These are phyloP conservation scores for Osmerus mordax DNA, from an alignment of 2,113 vertebrate species.

Conservation along the genomic window DNA sequence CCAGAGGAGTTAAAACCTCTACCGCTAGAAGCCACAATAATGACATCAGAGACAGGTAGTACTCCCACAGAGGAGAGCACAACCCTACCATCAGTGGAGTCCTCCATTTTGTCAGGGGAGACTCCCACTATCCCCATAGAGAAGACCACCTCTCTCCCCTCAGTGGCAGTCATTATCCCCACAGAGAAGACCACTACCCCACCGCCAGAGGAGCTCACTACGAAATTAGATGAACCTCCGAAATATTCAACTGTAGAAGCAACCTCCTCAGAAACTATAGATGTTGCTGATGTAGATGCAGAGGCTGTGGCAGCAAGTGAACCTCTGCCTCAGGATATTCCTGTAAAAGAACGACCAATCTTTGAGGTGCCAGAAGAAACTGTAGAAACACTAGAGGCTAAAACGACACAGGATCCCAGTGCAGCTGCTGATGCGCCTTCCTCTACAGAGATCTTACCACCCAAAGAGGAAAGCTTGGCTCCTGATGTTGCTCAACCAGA, in stretches of 20 bases:
- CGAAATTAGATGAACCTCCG: slow-evolving; percentile 19
- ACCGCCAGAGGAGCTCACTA: background rate
- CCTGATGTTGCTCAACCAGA: slow-evolving; percentile 29
- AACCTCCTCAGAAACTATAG: background rate
- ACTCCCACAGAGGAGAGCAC: too few species aligned
- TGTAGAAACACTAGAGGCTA: slow-evolving; percentile 2
- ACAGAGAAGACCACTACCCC: slow-evolving; percentile 11
- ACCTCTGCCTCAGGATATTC: slow-evolving; percentile 1
- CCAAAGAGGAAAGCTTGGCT: slow-evolving; percentile 24
- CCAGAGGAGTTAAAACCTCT: background rate
- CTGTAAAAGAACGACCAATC: slow-evolving; percentile 3
- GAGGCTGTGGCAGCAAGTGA: slow-evolving; percentile 2
- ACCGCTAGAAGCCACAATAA: too few species aligned
- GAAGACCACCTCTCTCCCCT: too few species aligned
- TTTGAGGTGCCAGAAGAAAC: slow-evolving; percentile 24
- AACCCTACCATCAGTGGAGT: too few species aligned
- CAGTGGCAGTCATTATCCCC: too few species aligned
- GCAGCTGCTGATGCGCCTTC: slow-evolving; percentile 14
- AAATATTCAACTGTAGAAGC: slow-evolving; percentile 17
- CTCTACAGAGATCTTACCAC: slow-evolving; percentile 23
- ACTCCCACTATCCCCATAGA: too few species aligned
- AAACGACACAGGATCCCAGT: slow-evolving; percentile 21
- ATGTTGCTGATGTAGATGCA: slow-evolving; percentile 10
- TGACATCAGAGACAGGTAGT: too few species aligned
- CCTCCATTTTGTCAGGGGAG: too few species aligned